These are phyloP conservation scores for Calephelis virginiensis DNA, from an alignment of 1,140 invertebrate species.

Conservation along the genomic window DNA sequence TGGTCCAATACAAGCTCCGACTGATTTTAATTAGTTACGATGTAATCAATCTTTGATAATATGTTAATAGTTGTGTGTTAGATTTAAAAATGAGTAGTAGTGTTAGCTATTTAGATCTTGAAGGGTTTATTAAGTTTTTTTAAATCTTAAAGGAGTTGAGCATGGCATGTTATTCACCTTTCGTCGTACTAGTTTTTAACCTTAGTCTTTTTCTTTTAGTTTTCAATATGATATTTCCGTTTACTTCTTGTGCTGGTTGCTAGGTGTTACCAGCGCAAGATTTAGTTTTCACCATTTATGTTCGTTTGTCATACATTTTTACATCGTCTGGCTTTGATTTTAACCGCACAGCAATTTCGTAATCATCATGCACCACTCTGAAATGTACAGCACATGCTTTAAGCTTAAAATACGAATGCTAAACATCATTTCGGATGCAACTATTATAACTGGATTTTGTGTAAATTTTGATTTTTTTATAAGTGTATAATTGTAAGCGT, in stretches of 20 bases:
- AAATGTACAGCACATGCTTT: slow-evolving; percentile 41
- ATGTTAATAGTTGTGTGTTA: no score
- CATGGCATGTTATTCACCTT: slow-evolving; percentile 27
- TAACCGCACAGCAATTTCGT: slow-evolving; percentile 60
- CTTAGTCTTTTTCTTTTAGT: no score
- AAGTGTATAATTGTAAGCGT: no score
- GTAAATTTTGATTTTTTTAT: no score
- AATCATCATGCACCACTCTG: slow-evolving; percentile 66
- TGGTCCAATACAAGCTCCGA: no score
- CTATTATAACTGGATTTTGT: background rate
- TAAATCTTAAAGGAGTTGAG: background rate
- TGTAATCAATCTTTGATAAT: no score
- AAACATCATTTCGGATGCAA: background rate
- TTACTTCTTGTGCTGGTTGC: no score
- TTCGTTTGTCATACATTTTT: background rate
- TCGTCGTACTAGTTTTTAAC: slow-evolving; percentile 27
- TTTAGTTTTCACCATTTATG: slow-evolving; percentile 33
- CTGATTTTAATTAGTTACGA: no score
- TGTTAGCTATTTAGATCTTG: no score
- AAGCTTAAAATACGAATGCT: background rate
- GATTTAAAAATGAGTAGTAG: no score
- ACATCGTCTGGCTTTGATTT: slow-evolving; percentile 17
- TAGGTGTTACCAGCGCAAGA: background rate
- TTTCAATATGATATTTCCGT: slow-evolving; percentile 28
- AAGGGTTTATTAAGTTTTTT: no score